Conservation (phyloP, 2,113 vertebrate genomes). For the Cyanoramphus novaezelandiae region DNA sequence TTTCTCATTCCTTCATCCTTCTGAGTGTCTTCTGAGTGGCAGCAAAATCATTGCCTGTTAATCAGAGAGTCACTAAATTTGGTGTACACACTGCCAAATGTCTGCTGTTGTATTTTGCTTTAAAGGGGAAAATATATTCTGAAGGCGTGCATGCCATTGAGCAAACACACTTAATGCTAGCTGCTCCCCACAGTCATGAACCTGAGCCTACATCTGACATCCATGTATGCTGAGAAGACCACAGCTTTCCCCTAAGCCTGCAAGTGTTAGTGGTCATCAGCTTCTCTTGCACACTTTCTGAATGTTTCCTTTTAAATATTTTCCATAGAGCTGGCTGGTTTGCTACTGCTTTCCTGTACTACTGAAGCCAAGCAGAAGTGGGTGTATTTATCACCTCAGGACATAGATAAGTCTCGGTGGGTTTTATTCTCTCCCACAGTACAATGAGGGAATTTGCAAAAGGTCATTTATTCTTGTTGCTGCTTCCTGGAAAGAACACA, state of each 20-base stretch:
- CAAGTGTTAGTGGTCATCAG: not conserved
- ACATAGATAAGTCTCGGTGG: not conserved
- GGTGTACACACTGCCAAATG: not conserved
- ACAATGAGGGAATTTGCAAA: not conserved
- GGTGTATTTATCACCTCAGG: not conserved
- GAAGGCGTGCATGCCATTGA: rapidly evolving
- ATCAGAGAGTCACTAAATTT: no score
- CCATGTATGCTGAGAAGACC: not conserved
- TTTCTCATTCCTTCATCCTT: not conserved
- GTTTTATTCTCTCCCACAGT: not conserved
- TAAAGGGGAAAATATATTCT: not conserved
- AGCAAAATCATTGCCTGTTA: not conserved
- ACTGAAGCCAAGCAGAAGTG: not conserved
- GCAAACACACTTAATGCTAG: not conserved
- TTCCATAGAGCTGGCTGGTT: not conserved
- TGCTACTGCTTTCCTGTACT: not conserved
- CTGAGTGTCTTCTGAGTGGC: not conserved
- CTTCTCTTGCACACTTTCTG: not conserved
- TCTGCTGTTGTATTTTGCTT: not conserved
- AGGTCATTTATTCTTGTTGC: not conserved
- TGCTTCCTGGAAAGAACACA: not conserved
- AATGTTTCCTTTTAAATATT: not conserved
- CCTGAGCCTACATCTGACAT: not conserved
- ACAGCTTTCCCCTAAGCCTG: not conserved
- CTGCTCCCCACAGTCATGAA: not conserved